Evolutionary conservation across 2,797 vertebrate genomes (phyloP).

Genomic region (Tenualosa ilisha): DNA sequence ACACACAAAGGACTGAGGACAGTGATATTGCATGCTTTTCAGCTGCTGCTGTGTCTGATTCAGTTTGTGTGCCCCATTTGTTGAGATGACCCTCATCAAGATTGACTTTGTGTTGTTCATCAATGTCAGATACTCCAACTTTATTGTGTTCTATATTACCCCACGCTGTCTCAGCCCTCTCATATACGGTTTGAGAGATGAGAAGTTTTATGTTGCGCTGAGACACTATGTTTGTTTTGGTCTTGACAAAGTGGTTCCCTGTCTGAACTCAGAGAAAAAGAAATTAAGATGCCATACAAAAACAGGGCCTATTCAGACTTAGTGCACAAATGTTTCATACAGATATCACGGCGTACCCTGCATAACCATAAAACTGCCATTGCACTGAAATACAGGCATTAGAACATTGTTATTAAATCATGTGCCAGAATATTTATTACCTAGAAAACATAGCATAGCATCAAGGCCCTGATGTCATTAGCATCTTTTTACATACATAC

Average conservation of each 20-base stretch:
- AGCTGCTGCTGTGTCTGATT: constrained; percentile 39
- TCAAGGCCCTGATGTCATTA: no score
- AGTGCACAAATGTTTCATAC: no score
- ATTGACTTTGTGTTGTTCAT: constrained; percentile 35
- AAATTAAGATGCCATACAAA: neutral
- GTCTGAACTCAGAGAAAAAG: constrained; percentile 52
- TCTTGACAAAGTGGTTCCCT: constrained; percentile 39
- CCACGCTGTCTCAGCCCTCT: constrained; percentile 66
- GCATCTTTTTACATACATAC: no score
- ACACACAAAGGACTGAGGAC: constrained; percentile 41
- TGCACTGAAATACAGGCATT: no score
- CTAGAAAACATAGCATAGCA: no score
- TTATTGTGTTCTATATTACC: constrained; percentile 55
- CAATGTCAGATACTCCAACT: constrained; percentile 58
- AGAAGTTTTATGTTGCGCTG: constrained; percentile 54
- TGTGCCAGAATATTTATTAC: no score
- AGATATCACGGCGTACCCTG: no score
- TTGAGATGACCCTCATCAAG: constrained; percentile 37
- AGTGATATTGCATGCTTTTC: constrained; percentile 40
- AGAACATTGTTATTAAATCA: no score
- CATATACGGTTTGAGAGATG: constrained; percentile 68
- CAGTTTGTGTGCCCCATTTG: constrained; percentile 42
- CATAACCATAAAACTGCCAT: no score
- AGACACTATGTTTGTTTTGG: constrained; percentile 45
- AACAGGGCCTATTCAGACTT: neutral